A percentile compares a stretch with the other conserved stretches of the same genome.
These are phyloP conservation scores for Balanococcus diminutus DNA, from an alignment of 2,888 invertebrate genomes.

Conservation along the genomic window DNA sequence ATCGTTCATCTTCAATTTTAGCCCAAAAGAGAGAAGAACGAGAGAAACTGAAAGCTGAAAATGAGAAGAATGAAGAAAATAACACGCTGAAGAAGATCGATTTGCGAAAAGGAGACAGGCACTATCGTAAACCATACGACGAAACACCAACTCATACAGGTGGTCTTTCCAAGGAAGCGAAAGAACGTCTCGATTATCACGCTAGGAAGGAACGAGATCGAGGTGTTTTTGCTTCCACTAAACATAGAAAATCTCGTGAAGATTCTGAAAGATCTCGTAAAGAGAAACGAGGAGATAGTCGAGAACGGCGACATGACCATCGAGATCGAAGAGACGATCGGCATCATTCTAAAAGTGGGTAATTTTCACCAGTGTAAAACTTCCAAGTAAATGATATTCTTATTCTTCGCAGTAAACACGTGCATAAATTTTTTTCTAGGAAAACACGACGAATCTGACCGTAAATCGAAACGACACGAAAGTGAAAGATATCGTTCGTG, in stretches of 20 bases:
- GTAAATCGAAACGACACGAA: conserved; percentile 53
- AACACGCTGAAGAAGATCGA: neutral
- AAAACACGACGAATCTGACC: conserved; percentile 57
- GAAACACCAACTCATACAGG: conserved; percentile 96
- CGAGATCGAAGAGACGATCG: conserved; percentile 60
- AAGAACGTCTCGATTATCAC: conserved; percentile 58
- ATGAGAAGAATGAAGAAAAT: conserved; percentile 58
- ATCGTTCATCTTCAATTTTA: conserved; percentile 55
- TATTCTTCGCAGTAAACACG: too few relatives aligned
- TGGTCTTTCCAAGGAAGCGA: conserved; percentile 81
- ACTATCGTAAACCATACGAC: conserved; percentile 78
- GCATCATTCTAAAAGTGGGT: conserved; percentile 59
- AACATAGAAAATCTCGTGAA: conserved; percentile 62
- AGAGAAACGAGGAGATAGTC: conserved; percentile 60
- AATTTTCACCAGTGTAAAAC: neutral
- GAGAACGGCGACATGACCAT: conserved; percentile 61
- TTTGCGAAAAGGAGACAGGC: conserved; percentile 62
- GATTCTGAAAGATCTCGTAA: conserved; percentile 56
- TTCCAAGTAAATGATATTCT: too few relatives aligned
- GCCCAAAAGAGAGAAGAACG: conserved; percentile 61
- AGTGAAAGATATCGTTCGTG: conserved; percentile 43
- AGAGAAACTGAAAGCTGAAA: conserved; percentile 57
- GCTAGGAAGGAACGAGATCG: conserved; percentile 69
- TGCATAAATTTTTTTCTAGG: neutral
- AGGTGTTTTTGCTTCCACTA: conserved; percentile 74